These are phyloP conservation scores for Dromococcyx pavoninus DNA, from an alignment of 2,797 vertebrate species.

Conservation along the genomic window DNA sequence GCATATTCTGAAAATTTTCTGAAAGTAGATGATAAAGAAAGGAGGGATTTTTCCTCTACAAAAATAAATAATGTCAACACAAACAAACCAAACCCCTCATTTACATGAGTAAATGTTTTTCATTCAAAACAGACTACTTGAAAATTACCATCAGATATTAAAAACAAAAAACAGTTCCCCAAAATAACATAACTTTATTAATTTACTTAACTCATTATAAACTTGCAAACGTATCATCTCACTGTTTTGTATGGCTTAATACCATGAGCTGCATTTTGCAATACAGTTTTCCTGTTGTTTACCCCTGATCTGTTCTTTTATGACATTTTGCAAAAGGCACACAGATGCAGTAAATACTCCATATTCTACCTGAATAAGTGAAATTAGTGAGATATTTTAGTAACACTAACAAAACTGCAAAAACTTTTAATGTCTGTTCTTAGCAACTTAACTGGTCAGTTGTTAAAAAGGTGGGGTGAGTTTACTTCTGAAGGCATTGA, in stretches of 20 bases:
- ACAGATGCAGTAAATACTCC: not conserved
- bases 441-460: not conserved
- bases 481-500: not conserved
- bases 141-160: conserved; percentile 70
- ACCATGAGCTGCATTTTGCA: not conserved
- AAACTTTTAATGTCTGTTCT: not conserved
- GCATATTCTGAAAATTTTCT: conserved; percentile 56
- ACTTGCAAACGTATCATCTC: not conserved
- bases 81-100: conserved; percentile 64
- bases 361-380: not conserved
- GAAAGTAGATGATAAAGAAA: conserved; percentile 57
- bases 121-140: conserved; percentile 70
- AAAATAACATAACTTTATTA: conserved; percentile 60
- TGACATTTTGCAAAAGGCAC: not conserved
- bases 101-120: conserved; percentile 74
- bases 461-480: not conserved
- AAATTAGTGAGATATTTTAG: not conserved
- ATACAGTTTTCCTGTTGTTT: not conserved
- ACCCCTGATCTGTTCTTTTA: not conserved
- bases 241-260: not conserved
- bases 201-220: conserved; percentile 56
- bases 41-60: conserved; percentile 47
- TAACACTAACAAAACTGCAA: not conserved
- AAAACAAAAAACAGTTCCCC: conserved; percentile 39
- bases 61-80: conserved; percentile 63